These are phyloP conservation scores for Synanthedon formicaeformis DNA, from an alignment of 2,888 invertebrate genomes.

Conservation along the genomic window DNA sequence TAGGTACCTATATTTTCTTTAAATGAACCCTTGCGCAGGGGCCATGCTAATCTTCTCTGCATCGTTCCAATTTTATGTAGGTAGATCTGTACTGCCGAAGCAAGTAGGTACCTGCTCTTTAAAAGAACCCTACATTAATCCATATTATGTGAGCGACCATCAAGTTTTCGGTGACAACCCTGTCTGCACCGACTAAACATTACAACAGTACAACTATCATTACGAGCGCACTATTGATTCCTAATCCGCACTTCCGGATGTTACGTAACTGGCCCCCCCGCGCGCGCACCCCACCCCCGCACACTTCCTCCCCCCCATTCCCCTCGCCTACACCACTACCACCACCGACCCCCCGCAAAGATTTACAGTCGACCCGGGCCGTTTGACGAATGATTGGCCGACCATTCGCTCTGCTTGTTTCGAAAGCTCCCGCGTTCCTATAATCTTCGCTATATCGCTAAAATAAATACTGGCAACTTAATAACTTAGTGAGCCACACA, in stretches of 20 bases:
- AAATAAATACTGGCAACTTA: no score
- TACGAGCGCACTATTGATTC: conserved; percentile 69
- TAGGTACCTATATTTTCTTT: no score
- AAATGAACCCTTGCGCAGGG: no score
- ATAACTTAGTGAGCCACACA: no score
- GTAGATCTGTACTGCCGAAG: no score
- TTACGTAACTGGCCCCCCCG: conserved; percentile 47
- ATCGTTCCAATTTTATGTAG: no score
- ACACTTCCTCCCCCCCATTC: conserved; percentile 13
- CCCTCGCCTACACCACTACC: conserved; percentile 9
- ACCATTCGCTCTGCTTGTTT: conserved; percentile 30
- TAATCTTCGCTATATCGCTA: conserved; percentile 18
- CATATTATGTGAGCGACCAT: no score
- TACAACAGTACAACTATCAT: conserved; percentile 57
- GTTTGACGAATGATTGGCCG: conserved; percentile 66
- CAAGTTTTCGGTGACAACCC: no score
- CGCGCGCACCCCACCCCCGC: neutral
- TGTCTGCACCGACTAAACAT: no score
- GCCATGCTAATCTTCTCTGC: no score
- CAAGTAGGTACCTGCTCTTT: no score
- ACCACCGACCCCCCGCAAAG: conserved; percentile 22
- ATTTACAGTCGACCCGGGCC: conserved; percentile 53
- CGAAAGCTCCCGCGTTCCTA: conserved; percentile 26
- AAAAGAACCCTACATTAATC: no score
- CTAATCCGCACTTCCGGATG: conserved; percentile 71